phyloP scores from a whole-genome alignment of 2,113 vertebrate genomes.

The Hystrix cristata region DNA sequence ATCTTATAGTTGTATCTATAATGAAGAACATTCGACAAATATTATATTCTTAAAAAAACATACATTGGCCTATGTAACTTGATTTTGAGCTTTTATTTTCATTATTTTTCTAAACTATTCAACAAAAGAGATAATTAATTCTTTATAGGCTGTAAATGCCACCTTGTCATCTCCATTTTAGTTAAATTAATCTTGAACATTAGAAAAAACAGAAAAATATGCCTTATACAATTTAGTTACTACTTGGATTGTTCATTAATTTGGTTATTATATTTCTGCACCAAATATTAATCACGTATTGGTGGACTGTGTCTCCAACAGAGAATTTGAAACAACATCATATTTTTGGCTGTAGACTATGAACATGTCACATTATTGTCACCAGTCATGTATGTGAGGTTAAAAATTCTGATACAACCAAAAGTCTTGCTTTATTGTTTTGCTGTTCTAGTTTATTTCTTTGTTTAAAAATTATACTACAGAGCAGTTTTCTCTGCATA shows the following conservation, averaged over 20 bases:
- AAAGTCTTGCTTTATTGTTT: background rate
- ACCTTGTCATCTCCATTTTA: background rate
- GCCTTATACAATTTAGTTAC: background rate
- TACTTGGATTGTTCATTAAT: background rate
- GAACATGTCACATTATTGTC: background rate
- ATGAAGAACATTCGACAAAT: background rate
- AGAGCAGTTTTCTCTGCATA: background rate
- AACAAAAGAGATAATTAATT: background rate
- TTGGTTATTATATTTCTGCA: background rate
- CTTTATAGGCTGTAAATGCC: background rate
- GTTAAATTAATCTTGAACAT: background rate
- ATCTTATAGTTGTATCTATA: background rate
- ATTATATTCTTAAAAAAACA: background rate
- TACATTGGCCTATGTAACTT: background rate
- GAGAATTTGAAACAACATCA: background rate
- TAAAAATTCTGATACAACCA: background rate
- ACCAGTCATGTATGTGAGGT: background rate
- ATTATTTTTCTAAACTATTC: background rate
- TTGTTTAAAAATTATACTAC: background rate
- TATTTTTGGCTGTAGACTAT: background rate
- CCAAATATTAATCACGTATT: background rate
- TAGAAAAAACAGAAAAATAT: background rate
- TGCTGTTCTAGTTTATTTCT: background rate
- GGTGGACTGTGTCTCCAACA: background rate
- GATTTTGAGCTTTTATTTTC: background rate